Conservation (phyloP, 2,113 vertebrate genomes). For the Scomber colias region DNA sequence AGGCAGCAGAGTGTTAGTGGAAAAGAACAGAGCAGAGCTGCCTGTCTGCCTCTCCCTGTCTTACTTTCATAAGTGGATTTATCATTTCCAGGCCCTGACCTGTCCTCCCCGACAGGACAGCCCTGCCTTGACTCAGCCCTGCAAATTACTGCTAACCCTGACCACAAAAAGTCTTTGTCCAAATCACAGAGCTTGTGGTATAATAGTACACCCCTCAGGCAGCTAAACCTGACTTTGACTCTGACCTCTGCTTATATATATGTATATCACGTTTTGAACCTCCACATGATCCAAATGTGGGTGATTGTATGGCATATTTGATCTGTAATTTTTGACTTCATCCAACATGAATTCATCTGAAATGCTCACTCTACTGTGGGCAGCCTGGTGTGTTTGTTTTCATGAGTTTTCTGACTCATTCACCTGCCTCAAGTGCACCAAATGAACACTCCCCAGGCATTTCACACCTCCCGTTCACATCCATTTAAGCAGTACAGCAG, state of each 20-base stretch:
- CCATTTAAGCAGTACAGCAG: conserved; percentile 41
- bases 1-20: conserved; percentile 29
- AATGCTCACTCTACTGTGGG: background rate
- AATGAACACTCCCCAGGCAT: conserved; percentile 34
- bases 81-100: conserved; percentile 74
- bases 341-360: conserved; percentile 4
- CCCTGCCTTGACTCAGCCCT: conserved; percentile 58
- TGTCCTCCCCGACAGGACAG: conserved; percentile 58
- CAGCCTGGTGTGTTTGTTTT: conserved; percentile 32
- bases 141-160: conserved; percentile 64
- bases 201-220: background rate
- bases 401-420: conserved; percentile 41
- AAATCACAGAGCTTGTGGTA: conserved; percentile 44
- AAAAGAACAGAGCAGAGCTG: conserved; percentile 47
- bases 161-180: conserved; percentile 58
- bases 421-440: conserved; percentile 33
- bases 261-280: background rate
- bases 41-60: conserved; percentile 49
- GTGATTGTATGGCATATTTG: background rate
- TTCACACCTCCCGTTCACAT: conserved; percentile 59
- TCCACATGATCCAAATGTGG: background rate
- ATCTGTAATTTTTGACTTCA: background rate
- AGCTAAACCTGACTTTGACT: conserved; percentile 26
- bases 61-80: conserved; percentile 68
- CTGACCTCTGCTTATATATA: conserved; percentile 26